phyloP scores from a whole-genome alignment of 2,888 invertebrate genomes.

The Synanthedon formicaeformis region DNA sequence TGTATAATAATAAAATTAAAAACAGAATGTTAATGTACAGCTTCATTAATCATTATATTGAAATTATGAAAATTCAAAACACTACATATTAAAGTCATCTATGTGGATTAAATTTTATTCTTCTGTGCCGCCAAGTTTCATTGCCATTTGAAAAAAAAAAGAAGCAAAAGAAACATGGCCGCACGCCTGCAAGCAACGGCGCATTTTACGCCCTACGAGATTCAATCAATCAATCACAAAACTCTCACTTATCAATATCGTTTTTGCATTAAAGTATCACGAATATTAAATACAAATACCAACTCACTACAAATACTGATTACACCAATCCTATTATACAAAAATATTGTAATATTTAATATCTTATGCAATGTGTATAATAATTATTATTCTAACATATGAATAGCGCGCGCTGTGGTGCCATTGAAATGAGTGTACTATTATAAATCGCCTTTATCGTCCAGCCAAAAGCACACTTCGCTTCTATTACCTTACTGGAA shows the following conservation, averaged over 20 bases:
- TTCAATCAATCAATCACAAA: conserved; percentile 41
- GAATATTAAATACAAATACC: conserved; percentile 56
- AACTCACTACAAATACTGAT: conserved; percentile 48
- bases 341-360: conserved; percentile 61
- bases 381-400: conserved; percentile 37
- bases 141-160: neutral
- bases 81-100: conserved; percentile 1
- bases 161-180: conserved; percentile 36
- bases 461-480: too few relatives aligned
- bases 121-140: conserved; percentile 3
- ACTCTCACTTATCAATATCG: conserved; percentile 38
- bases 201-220: conserved; percentile 20
- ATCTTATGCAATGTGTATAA: conserved; percentile 60
- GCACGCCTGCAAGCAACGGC: conserved; percentile 56
- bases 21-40: conserved; percentile 47
- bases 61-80: conserved; percentile 6
- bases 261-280: conserved; percentile 28
- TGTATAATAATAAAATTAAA: conserved; percentile 22
- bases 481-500: too few relatives aligned
- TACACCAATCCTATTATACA: conserved; percentile 65
- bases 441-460: neutral
- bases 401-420: conserved; percentile 51
- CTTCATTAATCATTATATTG: conserved; percentile 20
- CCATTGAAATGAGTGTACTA: neutral
- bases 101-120: neutral